Conservation (phyloP, 2,888 invertebrate species). For the Amphiduros pacificus region DNA sequence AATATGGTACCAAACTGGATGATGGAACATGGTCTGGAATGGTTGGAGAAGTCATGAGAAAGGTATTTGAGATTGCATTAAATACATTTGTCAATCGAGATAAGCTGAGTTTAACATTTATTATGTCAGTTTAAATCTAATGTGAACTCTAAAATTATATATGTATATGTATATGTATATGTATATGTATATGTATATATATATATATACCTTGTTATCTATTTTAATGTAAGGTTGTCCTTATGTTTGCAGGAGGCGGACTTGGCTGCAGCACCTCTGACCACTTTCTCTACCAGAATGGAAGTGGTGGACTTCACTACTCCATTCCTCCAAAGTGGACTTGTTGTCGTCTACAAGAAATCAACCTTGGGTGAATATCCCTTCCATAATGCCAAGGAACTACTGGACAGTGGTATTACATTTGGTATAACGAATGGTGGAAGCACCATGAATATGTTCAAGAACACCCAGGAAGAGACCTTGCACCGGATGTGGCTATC, state of each 20-base stretch:
- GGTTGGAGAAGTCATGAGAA: background rate
- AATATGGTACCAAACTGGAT: background rate
- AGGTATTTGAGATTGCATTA: too few relatives aligned
- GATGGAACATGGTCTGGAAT: background rate
- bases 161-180: too few relatives aligned
- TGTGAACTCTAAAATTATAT: too few relatives aligned
- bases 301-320: background rate
- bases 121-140: too few relatives aligned
- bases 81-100: too few relatives aligned
- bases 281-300: background rate
- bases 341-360: background rate
- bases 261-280: background rate
- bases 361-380: background rate
- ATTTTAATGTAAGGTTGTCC: too few relatives aligned
- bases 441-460: background rate
- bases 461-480: background rate
- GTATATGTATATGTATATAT: too few relatives aligned
- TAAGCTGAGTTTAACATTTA: too few relatives aligned
- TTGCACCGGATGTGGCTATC: background rate
- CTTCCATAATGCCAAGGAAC: background rate
- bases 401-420: background rate
- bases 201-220: too few relatives aligned
- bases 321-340: background rate
- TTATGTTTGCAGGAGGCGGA: conserved; percentile 1
- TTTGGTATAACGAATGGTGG: background rate